Evolutionary conservation across 2,888 invertebrate species (phyloP).

Genomic region (Philhelius pedissequus): DNA sequence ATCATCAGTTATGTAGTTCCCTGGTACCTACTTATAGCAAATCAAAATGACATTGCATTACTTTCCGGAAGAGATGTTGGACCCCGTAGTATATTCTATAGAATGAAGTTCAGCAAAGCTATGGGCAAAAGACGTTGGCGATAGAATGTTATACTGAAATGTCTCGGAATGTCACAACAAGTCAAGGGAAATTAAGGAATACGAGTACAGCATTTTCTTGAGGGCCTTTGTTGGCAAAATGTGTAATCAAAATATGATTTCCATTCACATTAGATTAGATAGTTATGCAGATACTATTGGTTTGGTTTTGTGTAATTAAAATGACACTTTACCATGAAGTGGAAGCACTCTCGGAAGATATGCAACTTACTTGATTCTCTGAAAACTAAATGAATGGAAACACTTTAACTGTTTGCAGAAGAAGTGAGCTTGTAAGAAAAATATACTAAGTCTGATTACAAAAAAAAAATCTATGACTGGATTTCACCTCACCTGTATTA

Average conservation of each 20-base stretch:
- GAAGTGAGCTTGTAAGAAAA: too few relatives aligned
- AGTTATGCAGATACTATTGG: slow-evolving; percentile 7
- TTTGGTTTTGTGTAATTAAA: slow-evolving; percentile 13
- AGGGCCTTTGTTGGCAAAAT: slow-evolving; percentile 44
- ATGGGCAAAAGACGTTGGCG: slow-evolving; percentile 11
- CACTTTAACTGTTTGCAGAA: not conserved
- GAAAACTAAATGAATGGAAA: not conserved
- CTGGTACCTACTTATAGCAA: slow-evolving; percentile 46
- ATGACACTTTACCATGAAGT: slow-evolving; percentile 1
- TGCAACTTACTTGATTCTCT: not conserved
- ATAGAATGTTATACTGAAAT: slow-evolving; percentile 31
- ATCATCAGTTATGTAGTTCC: slow-evolving; percentile 27
- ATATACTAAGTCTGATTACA: too few relatives aligned
- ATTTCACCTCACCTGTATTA: too few relatives aligned
- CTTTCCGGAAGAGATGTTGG: slow-evolving; percentile 59
- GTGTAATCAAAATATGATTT: slow-evolving; percentile 38
- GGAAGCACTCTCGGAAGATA: not conserved
- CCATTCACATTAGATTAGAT: slow-evolving; percentile 22
- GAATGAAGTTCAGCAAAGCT: not conserved
- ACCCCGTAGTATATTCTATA: slow-evolving; percentile 12
- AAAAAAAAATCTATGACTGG: too few relatives aligned
- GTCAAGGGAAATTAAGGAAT: slow-evolving; percentile 59
- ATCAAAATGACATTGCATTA: slow-evolving; percentile 61
- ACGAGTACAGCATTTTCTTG: slow-evolving; percentile 31
- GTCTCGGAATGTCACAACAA: slow-evolving; percentile 59